Evolutionary conservation across 2,888 invertebrate species (phyloP).

Genomic region (Drosophila paucipuncta): DNA sequence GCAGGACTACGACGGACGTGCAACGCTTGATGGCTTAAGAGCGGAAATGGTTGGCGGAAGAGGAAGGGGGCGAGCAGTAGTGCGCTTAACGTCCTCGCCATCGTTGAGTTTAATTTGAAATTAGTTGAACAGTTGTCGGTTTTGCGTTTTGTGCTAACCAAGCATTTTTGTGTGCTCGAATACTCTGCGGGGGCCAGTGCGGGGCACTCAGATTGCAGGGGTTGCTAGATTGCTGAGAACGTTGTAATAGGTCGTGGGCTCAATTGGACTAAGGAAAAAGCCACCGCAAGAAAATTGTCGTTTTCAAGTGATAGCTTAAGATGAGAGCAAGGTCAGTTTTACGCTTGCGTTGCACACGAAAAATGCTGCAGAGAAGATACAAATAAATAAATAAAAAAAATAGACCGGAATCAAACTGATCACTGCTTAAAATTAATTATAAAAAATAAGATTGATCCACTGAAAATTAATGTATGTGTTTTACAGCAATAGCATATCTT

Average conservation of each 20-base stretch:
- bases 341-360: slow-evolving; percentile 15
- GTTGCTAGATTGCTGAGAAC: slow-evolving; percentile 8
- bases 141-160: slow-evolving; percentile 57
- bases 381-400: not conserved
- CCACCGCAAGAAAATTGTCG: slow-evolving; percentile 20
- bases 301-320: slow-evolving; percentile 12
- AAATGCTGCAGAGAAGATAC: slow-evolving; percentile 17
- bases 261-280: slow-evolving; percentile 33
- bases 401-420: not conserved
- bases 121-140: slow-evolving; percentile 71
- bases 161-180: slow-evolving; percentile 60
- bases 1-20: slow-evolving; percentile 46
- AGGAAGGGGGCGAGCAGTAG: not conserved
- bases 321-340: slow-evolving; percentile 29
- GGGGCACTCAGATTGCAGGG: not conserved
- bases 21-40: not conserved
- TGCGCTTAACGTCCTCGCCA: slow-evolving; percentile 38
- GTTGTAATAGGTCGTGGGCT: slow-evolving; percentile 45
- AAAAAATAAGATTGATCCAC: not conserved
- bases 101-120: slow-evolving; percentile 73
- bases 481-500: no score
- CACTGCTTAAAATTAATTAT: not conserved
- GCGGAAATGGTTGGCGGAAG: not conserved
- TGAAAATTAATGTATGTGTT: not conserved
- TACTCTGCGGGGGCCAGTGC: slow-evolving; percentile 24